These are phyloP conservation scores for Cheilosia pagana DNA, from an alignment of 2,888 invertebrate genomes.

Conservation along the genomic window DNA sequence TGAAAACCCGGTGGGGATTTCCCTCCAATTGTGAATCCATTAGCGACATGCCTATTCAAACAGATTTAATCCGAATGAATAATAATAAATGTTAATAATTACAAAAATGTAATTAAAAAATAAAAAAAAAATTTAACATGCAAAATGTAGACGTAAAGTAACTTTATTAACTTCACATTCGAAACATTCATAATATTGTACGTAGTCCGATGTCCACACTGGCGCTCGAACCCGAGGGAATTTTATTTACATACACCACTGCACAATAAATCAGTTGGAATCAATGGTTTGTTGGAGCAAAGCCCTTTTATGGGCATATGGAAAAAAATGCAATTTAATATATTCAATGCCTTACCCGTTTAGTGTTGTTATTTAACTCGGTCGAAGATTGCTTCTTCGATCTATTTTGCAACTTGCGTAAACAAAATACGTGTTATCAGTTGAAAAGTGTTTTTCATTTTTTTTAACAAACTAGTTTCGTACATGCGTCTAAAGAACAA, in stretches of 20 bases:
- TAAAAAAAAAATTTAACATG: background rate
- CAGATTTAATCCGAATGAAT: conserved; percentile 18
- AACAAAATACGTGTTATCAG: no score
- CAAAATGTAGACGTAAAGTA: background rate
- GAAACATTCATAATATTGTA: background rate
- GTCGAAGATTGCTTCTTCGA: no score
- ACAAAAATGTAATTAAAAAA: conserved; percentile 12
- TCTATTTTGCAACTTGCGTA: no score
- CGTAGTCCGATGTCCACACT: background rate
- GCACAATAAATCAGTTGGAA: conserved; percentile 33
- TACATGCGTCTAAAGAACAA: no score
- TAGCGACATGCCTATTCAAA: background rate
- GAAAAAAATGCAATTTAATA: background rate
- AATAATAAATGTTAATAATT: conserved; percentile 15
- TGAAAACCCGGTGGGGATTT: background rate
- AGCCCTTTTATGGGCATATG: conserved; percentile 1
- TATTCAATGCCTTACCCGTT: background rate
- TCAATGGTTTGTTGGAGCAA: conserved; percentile 32
- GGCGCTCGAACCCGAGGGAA: conserved; percentile 19
- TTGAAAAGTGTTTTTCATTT: no score
- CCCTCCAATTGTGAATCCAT: background rate
- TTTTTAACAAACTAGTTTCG: no score
- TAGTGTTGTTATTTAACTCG: background rate
- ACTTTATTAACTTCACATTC: conserved; percentile 30
- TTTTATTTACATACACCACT: conserved; percentile 18